These are phyloP conservation scores for Orthonyx spaldingii DNA, from an alignment of 2,113 vertebrate genomes.

Conservation along the genomic window DNA sequence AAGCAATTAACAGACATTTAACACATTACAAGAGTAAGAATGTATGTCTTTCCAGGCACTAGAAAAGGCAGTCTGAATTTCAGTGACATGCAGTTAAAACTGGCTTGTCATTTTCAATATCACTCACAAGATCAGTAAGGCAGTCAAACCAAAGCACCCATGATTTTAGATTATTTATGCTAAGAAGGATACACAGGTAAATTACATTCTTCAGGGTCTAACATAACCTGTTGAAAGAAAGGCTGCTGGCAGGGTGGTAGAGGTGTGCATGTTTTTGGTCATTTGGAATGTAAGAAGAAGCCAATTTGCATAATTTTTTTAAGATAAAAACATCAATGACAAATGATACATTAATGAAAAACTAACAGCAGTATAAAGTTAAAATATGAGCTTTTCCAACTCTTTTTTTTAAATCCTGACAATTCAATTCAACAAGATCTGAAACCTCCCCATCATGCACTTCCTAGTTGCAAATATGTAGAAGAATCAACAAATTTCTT, in stretches of 20 bases:
- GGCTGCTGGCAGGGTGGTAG: not conserved
- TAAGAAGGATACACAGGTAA: not conserved
- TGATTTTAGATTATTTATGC: not conserved
- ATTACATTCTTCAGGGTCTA: conserved; percentile 28
- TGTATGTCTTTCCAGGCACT: not conserved
- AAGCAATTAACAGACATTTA: not conserved
- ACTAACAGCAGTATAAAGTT: not conserved
- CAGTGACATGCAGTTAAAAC: not conserved
- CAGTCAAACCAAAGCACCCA: conserved; percentile 30
- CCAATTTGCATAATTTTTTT: not conserved
- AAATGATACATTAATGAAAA: not conserved
- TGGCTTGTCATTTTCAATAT: not conserved
- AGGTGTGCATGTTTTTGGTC: not conserved
- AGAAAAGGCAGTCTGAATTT: not conserved
- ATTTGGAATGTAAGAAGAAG: not conserved
- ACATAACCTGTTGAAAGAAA: not conserved
- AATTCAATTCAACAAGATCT: not conserved
- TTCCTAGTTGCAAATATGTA: not conserved
- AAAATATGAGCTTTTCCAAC: not conserved
- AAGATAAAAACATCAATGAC: not conserved
- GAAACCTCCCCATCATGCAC: not conserved
- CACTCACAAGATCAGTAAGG: conserved; percentile 16
- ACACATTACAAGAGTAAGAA: not conserved
- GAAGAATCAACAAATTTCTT: not conserved
- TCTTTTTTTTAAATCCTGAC: not conserved